Evolutionary conservation across 2,113 vertebrate genomes (phyloP), one percentile per base, ranked within the genome.

Genomic region (Motacilla tschutschensis): DNA sequence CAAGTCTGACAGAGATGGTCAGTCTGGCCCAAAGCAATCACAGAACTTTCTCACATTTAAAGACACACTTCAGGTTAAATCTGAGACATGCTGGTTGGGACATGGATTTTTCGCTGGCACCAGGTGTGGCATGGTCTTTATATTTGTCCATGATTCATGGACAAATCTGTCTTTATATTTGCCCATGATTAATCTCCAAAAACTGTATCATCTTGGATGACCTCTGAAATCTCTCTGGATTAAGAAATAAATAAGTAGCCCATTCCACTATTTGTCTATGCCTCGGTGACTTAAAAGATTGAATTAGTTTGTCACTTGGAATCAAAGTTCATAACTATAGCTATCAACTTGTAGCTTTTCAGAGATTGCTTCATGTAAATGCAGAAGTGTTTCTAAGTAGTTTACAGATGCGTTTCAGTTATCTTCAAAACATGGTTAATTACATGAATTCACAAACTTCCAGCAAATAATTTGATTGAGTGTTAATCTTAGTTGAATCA

Each of bases 141-240:
- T 28, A 41, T 88, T 43, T 79, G n/a, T 8, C 26, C 10, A 33
- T 40, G 55, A 79, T 75, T 92, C 5, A 40, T 51, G 51, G 51
- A 54, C 51, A 54, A 54, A 54, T 54, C 53, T 55, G 53, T 55
- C 53, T 55, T 55, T 55, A 3, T 31, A 48, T 90, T 36, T 79
- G n/a, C 10, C 21, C 12, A 35, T 36, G 51, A 79, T 76, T 92
- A 3, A 40, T 53, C 31, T 84, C 25, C 44, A 73, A 70, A 79
- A 91, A 9, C 18, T 73, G 29, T 35, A 51, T 43, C 5, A 17
- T 21, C 46, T 93, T 57, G 26, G 53, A 46, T 31, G 10, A 60
- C 33, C 16, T 86, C 67, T 73, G 75, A 86, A 86, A 79, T 79
- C 14, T 88, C n/a, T 78, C 40, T 11, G 17, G 38, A 81, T 66